Evolutionary conservation across 2,888 invertebrate genomes (phyloP), one percentile per base, ranked within the genome.

Genomic region (Octodonta nipae): DNA sequence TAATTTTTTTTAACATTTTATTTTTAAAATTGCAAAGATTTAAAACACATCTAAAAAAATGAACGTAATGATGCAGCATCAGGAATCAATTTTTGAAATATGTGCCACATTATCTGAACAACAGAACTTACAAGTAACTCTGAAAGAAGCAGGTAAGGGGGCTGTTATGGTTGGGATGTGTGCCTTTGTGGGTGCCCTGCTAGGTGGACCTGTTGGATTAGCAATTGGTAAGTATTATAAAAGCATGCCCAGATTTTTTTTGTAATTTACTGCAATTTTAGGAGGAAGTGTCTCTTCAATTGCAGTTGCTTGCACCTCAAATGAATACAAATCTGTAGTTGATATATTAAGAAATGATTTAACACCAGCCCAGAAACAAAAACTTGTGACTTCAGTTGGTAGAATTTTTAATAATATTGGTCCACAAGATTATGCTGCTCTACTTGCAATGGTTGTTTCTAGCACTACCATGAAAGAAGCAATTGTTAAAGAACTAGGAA

Each of bases 201-300:
- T 61, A 3, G 59, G 49, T 13, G 62, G 62, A 1, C 61, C 61
- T 10, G n/a, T 56, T 15, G 62, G 62, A 25, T 36, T 61, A 37
- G 58, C 51, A 28, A 35, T 58, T 35, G 62, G 62, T 62, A 50
- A 36, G 20, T 20, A 20, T 20, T 20, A 20, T n/a, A 6, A n/a
- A 20, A 20, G n/a, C n/a, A 20, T 7, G 6, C 20, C 20, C 20
- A 20, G 7, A 20, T 20, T 20, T 20, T 20, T 6, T 20, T n/a
- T 6, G 20, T 7, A 20, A 20, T 20, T 20, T 13, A n/a, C n/a
- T n/a, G n/a, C n/a, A n/a, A n/a, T 33, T 44, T 26, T 35, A 59
- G 59, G 60, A 26, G 59, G 60, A n/a, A 51, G 47, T 7, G 13
- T 54, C 20, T 52, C 54, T 13, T 56, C 57, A 6, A 33, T 55